These are phyloP conservation scores for Calliopum simillimum DNA, from an alignment of 2,888 invertebrate genomes.

Conservation along the genomic window DNA sequence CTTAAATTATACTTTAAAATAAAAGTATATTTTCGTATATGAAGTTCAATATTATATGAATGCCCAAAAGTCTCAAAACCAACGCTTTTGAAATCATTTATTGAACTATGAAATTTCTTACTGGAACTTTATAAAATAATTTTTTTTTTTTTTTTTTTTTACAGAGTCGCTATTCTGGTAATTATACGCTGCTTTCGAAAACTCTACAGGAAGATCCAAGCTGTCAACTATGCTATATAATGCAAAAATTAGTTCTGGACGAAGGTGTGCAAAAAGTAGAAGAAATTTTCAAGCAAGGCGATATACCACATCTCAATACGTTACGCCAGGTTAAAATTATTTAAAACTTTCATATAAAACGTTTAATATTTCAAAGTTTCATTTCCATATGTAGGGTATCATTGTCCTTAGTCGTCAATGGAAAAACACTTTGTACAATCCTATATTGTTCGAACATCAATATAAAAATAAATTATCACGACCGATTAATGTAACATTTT, in stretches of 20 bases:
- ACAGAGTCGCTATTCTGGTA: constrained; percentile 87
- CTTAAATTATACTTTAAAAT: too few relatives aligned
- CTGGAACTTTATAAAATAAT: too few relatives aligned
- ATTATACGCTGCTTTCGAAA: constrained; percentile 87
- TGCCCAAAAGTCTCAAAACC: too few relatives aligned
- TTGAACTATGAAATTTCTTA: too few relatives aligned
- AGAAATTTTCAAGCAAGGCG: constrained; percentile 83
- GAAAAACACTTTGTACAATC: constrained; percentile 96
- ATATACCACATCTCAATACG: constrained; percentile 88
- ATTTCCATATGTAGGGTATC: constrained; percentile 76
- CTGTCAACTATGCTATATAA: constrained; percentile 89
- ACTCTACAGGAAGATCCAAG: constrained; percentile 96
- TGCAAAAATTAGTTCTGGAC: constrained; percentile 85
- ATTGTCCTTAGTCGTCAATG: constrained; percentile 95
- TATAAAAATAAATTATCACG: constrained; percentile 85
- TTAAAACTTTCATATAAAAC: too few relatives aligned
- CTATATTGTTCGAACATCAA: constrained; percentile 88
- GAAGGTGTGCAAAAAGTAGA: constrained; percentile 84
- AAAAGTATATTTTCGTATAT: too few relatives aligned
- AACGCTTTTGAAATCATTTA: too few relatives aligned
- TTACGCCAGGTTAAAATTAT: constrained; percentile 81
- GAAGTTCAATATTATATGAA: too few relatives aligned
- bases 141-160: too few relatives aligned
- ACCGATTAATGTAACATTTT: constrained; percentile 89
- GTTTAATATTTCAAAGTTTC: neutral